phyloP scores from a whole-genome alignment of 2,888 invertebrate genomes.

The Mystacides longicornis region DNA sequence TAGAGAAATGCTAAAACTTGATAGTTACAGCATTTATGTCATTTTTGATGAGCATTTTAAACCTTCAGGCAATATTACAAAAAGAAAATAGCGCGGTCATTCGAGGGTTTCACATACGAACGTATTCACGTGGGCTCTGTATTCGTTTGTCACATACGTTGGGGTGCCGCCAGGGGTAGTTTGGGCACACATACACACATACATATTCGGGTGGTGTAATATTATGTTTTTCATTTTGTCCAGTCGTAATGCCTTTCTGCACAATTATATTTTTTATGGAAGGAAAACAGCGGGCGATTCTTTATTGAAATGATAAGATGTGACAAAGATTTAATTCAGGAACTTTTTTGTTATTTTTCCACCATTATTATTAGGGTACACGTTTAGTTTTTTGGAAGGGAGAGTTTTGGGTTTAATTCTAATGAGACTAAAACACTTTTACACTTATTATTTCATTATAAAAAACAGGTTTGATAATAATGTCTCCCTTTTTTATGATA shows the following conservation, averaged over 20 bases:
- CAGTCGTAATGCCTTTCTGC: conserved; percentile 15
- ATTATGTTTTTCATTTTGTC: conserved; percentile 8
- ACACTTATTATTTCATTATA: no score
- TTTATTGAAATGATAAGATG: conserved; percentile 12
- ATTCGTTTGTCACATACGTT: conserved; percentile 5
- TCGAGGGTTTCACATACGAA: not conserved
- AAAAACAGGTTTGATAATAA: no score
- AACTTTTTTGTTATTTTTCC: not conserved
- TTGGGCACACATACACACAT: not conserved
- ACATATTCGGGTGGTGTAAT: conserved; percentile 4
- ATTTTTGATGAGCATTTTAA: no score
- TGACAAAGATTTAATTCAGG: not conserved
- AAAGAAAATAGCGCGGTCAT: no score
- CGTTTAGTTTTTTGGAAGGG: no score
- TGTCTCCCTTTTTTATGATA: no score
- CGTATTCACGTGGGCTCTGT: not conserved
- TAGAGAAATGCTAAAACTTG: no score
- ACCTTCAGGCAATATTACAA: no score
- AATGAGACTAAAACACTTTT: no score
- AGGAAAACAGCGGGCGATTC: conserved; percentile 11
- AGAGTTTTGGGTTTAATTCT: no score
- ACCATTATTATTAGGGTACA: no score
- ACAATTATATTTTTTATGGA: conserved; percentile 16
- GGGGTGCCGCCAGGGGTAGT: conserved; percentile 1
- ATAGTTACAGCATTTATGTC: no score